Percentiles rank a stretch among this genome's conserved stretches.
phyloP scores from a whole-genome alignment of 1,140 invertebrate species.

The Harpegnathos saltator region DNA sequence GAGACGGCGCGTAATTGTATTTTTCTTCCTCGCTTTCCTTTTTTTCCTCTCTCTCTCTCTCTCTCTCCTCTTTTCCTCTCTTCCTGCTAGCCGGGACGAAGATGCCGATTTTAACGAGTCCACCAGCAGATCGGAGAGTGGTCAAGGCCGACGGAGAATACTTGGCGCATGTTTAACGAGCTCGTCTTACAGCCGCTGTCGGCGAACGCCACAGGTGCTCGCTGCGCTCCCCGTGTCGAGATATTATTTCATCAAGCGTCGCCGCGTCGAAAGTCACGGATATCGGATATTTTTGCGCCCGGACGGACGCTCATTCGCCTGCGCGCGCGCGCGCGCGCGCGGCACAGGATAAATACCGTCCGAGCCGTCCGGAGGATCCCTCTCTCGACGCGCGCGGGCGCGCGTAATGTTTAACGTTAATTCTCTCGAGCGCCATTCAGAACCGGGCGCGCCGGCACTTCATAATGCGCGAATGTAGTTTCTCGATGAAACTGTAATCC shows the following conservation, averaged over 20 bases:
- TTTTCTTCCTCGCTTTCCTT: too few species aligned
- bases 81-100: background rate
- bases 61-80: too few species aligned
- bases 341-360: slow-evolving; percentile 9
- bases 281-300: background rate
- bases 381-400: background rate
- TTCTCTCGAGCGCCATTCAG: background rate
- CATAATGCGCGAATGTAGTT: slow-evolving; percentile 31
- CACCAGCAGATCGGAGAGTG: background rate
- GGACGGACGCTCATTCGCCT: background rate
- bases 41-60: too few species aligned
- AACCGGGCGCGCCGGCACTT: background rate
- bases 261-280: background rate
- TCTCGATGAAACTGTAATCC: slow-evolving; percentile 26
- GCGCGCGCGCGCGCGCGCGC: too few species aligned
- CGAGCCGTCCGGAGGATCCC: too few species aligned
- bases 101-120: background rate
- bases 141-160: background rate
- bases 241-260: slow-evolving; percentile 2
- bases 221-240: background rate
- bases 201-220: slow-evolving; percentile 35
- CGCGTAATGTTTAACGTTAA: background rate
- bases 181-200: background rate
- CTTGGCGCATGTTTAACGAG: slow-evolving; percentile 11
- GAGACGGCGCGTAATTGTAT: background rate